Evolutionary conservation across 1,140 invertebrate genomes (phyloP).

Genomic region (Bilobella aurantiaca): DNA sequence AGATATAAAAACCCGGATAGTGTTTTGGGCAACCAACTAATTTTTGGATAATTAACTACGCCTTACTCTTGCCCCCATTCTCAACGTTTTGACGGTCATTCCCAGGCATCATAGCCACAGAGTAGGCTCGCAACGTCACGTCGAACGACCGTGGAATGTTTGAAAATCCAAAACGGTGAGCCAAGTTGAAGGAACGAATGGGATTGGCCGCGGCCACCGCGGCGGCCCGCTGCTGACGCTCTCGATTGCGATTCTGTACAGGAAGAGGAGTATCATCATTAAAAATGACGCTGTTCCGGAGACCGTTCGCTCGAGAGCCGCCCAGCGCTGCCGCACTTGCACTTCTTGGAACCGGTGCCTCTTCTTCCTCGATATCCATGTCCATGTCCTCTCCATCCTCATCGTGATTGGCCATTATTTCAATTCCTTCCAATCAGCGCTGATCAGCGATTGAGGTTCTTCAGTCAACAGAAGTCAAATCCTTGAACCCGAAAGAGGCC

Average conservation of each 20-base stretch:
- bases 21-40: not conserved
- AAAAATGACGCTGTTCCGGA: not conserved
- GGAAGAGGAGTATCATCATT: not conserved
- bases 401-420: not conserved
- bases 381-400: not conserved
- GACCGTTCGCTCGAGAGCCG: no score
- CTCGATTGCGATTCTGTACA: not conserved
- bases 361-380: not conserved
- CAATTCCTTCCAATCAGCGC: no score
- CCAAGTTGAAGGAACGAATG: not conserved
- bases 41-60: no score
- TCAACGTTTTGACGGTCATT: not conserved
- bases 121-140: not conserved
- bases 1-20: not conserved
- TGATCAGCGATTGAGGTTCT: no score
- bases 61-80: slow-evolving; percentile 5
- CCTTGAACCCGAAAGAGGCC: no score
- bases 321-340: no score
- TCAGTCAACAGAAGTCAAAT: no score
- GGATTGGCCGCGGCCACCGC: not conserved
- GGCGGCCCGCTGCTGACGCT: not conserved
- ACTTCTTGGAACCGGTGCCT: not conserved
- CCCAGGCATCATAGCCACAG: not conserved
- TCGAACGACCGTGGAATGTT: not conserved
- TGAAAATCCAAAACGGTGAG: not conserved